Evolutionary conservation across 2,113 vertebrate genomes (phyloP), one percentile per base, ranked within the genome.

Genomic region (Oryzias javanicus): DNA sequence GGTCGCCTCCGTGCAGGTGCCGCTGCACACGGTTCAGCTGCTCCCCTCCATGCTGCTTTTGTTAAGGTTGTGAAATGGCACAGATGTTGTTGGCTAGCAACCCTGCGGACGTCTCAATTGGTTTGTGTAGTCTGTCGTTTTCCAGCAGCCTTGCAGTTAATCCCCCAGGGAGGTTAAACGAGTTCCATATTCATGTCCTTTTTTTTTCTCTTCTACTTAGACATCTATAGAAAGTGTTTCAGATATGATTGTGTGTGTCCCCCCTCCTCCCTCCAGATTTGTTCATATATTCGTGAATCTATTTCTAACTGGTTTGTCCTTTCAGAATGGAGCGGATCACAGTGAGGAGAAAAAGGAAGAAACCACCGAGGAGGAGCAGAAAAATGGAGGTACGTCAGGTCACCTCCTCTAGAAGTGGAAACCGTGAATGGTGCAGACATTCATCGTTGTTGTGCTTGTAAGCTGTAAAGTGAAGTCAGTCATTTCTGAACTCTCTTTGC

Each of bases 321-420:
- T 66, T 27, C 72, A 89, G 88, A 94, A 94, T 22, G 92, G 91
- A 74, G 89, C 88, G 45, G 85, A 90, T n/a, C 89, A 91, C 77
- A 83, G 55, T 52, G 87, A 89, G 52, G 87, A 89, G 52, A 88
- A 91, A 80, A 84, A 81, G 65, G 82, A 90, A 24, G 77, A 91
- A 60, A 55, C 71, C 3, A 67, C 52, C 60, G 71, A 91, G 60
- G 88, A 90, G 56, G 86, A 91, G 68, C 84, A 89, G 42, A 82
- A 91, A 67, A 86, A 91, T 66, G 86, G 87, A 73, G 82, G 85
- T 89, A 69, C 24, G 66, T 60, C 17, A 35, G 8, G 25, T 25
- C 5, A 25, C 25, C 6, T 8, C 29, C 27, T 29, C 29, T 35
- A 7, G 29, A 35, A 8, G 2, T 7, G 29, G 29, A 35, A 10